Evolutionary conservation across 2,797 vertebrate species (phyloP).

Genomic region (Enteromius thamalakanensis): DNA sequence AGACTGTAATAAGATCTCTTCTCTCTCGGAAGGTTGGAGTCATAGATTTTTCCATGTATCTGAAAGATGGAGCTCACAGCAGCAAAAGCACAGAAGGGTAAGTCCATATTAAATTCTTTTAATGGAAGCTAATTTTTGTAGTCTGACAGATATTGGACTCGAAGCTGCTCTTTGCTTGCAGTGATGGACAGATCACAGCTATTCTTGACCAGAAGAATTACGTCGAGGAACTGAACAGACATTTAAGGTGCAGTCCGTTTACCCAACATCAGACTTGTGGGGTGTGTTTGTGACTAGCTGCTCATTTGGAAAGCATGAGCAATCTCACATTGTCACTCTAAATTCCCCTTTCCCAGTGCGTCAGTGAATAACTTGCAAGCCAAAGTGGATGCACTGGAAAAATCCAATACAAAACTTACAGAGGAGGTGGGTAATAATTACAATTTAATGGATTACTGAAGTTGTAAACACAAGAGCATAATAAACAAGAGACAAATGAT

Average conservation of each 20-base stretch:
- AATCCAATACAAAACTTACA: constrained; percentile 97
- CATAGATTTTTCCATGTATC: constrained; percentile 99
- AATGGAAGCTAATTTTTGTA: background rate
- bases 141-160: background rate
- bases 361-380: constrained; percentile 98
- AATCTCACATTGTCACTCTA: background rate
- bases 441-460: background rate
- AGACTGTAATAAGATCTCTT: background rate
- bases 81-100: constrained; percentile 96
- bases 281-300: constrained; percentile 12
- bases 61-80: constrained; percentile 94
- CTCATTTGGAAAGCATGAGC: background rate
- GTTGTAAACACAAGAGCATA: background rate
- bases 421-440: constrained; percentile 85
- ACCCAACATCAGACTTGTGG: constrained; percentile 10
- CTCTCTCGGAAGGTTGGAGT: constrained; percentile 88
- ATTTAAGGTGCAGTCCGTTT: constrained; percentile 84
- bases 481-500: background rate
- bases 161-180: constrained; percentile 50
- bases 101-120: constrained; percentile 58
- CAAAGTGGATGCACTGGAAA: constrained; percentile 96
- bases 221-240: constrained; percentile 98
- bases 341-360: constrained; percentile 75
- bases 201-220: constrained; percentile 99
- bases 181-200: constrained; percentile 97